phyloP scores from a whole-genome alignment of 1,140 invertebrate genomes.

The Drosophila melanogaster region Release_6_plus_ISO1_MT NT_037436.4:4682501-4683000 shows the following conservation, averaged over 20 bases:
- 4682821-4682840: conserved; percentile 49
- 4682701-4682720: conserved; percentile 69
- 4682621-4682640: conserved; percentile 79
- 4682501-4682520: conserved; percentile 45
- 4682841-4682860: conserved; percentile 11
- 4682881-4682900: conserved; percentile 38
- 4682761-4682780: conserved; percentile 55
- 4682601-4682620: conserved; percentile 76
- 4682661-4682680: conserved; percentile 38
- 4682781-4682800: conserved; percentile 62
- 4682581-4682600: conserved; percentile 62
- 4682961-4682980: conserved; percentile 45
- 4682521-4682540: conserved; percentile 6
- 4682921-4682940: conserved; percentile 65
- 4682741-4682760: conserved; percentile 81
- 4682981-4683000: conserved; percentile 51
- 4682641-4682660: conserved; percentile 55
- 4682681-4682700: conserved; percentile 31
- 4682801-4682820: conserved; percentile 77
- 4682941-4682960: conserved; percentile 60
- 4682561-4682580: conserved; percentile 28
- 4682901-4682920: conserved; percentile 25
- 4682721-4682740: conserved; percentile 82
- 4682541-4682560: neutral
- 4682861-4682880: conserved; percentile 28